Percentiles rank a stretch among this genome's conserved stretches.
phyloP scores from a whole-genome alignment of 2,888 invertebrate species.

The Brachypalpus laphriformis region DNA sequence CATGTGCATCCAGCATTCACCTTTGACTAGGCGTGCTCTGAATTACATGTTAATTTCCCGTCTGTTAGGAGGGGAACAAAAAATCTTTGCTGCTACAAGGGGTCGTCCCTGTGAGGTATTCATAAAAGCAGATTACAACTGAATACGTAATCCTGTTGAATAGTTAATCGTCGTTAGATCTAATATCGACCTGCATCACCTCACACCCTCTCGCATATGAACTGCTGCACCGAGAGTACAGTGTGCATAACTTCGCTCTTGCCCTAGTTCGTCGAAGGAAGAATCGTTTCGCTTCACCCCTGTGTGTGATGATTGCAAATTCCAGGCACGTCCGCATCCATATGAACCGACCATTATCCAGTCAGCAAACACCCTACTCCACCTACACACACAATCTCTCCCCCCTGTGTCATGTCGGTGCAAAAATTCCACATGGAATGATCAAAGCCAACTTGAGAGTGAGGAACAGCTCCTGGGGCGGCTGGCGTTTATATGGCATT shows the following conservation, averaged over 20 bases:
- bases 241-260: constrained; percentile 60
- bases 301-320: constrained; percentile 66
- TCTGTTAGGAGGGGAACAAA: constrained; percentile 20
- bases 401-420: neutral
- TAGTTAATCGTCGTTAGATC: constrained; percentile 74
- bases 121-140: constrained; percentile 73
- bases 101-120: constrained; percentile 48
- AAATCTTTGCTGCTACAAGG: constrained; percentile 24
- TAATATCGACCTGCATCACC: constrained; percentile 69
- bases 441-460: constrained; percentile 52
- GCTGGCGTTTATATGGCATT: constrained; percentile 33
- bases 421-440: constrained; percentile 65
- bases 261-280: constrained; percentile 67
- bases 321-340: constrained; percentile 71
- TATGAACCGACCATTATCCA: constrained; percentile 74
- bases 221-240: constrained; percentile 40
- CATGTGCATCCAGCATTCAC: constrained; percentile 10
- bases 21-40: constrained; percentile 58
- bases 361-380: constrained; percentile 68
- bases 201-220: constrained; percentile 34
- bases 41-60: constrained; percentile 61
- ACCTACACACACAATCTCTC: neutral
- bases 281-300: constrained; percentile 64
- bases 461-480: neutral
- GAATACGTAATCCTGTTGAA: constrained; percentile 74